These are phyloP conservation scores for Polia nebulosa DNA, from an alignment of 2,888 invertebrate species.

Conservation along the genomic window DNA sequence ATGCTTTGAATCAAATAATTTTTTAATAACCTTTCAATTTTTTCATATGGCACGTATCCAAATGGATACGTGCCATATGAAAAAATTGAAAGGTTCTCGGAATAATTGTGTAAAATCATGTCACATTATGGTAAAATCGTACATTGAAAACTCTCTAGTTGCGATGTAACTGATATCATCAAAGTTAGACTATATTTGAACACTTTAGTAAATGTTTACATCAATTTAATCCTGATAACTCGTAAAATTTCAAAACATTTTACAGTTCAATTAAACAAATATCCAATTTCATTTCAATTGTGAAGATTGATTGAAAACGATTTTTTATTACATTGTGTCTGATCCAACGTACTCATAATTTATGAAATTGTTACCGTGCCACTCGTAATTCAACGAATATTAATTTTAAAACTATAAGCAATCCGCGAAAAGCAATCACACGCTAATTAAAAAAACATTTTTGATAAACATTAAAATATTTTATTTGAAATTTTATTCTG, in stretches of 20 bases:
- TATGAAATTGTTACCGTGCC: not conserved
- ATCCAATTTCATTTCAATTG: conserved; percentile 49
- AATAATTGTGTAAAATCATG: not conserved
- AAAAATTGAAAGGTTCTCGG: not conserved
- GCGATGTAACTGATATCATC: not conserved
- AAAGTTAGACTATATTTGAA: conserved; percentile 8
- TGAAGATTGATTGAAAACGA: conserved; percentile 67
- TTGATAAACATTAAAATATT: not conserved
- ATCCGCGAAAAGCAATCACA: not conserved
- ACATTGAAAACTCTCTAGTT: not conserved
- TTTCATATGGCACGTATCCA: conserved; percentile 7
- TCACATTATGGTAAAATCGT: not conserved
- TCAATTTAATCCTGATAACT: conserved; percentile 24
- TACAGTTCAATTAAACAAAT: conserved; percentile 49
- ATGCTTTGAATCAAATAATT: too few species aligned
- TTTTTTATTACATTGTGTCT: conserved; percentile 58
- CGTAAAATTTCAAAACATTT: conserved; percentile 47
- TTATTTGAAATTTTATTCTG: not conserved
- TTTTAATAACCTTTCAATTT: not conserved
- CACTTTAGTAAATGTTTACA: conserved; percentile 34
- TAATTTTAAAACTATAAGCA: not conserved
- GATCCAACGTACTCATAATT: conserved; percentile 22
- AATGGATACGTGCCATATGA: conserved; percentile 6
- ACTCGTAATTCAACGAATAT: not conserved
- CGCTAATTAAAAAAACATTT: not conserved